Evolutionary conservation across 2,888 invertebrate genomes (phyloP), one percentile per base, ranked within the genome.

Genomic region (Caenorhabditis wallacei): DNA sequence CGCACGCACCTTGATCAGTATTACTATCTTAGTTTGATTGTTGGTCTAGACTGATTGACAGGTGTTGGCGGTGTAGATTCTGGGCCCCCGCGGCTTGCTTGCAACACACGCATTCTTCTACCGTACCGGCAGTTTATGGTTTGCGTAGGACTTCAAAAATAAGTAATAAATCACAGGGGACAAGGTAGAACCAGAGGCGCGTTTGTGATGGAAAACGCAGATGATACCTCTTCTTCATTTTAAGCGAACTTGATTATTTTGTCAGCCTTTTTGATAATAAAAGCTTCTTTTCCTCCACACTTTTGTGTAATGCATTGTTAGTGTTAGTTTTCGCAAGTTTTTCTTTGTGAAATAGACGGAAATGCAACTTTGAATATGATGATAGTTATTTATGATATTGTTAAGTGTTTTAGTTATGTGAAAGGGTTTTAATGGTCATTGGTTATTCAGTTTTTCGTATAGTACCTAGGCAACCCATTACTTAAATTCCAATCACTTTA

Each of bases 231-330:
- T 30, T 8, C 8, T 8, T 30, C 53, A 30, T 53, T 76, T 76
- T 76, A 68, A 68, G 68, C 68, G 76, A 76, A 76, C 68, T 68
- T 76, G 68, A 68, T 68, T 68, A 61, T 59, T 43, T 68, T 35
- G 57, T 30, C 20, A 56, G 30, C n/a, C 69, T 54, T 53, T 78
- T 69, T 78, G 78, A 78, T 78, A 70, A 78, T 69, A 78, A 78
- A 69, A 61, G 61, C 78, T 57, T 59, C 53, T 40, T 46, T 37
- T 22, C 18, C 24, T 20, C 35, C 30, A n/a, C n/a, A n/a, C n/a
- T n/a, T n/a, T 56, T 40, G 59, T 78, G 78, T 69, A 69, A 69
- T 78, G 68, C 61, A 51, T 69, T 76, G 68, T 76, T 68, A 75
- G 59, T 57, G 18, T 54, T 53, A 59, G 48, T 11, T 66, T 53